Evolutionary conservation across 37 sponge, comb jelly and placozoan genomes (phyloP).

Genomic region (Aphrocallistes beatrix): DNA sequence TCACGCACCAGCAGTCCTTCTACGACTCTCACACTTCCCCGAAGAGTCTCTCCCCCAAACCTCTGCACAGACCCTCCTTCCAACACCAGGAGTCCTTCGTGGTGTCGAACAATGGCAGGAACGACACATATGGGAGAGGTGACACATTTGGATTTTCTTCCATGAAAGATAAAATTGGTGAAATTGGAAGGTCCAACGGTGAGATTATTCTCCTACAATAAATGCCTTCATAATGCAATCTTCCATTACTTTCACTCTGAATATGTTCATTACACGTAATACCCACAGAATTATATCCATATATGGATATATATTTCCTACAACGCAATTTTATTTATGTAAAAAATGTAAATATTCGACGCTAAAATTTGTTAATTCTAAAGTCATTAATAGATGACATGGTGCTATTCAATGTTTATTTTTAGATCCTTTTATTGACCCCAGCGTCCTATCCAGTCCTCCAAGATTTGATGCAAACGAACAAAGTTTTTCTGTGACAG

Average conservation of each 20-base stretch:
- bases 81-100: slow-evolving; percentile 10
- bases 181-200: neutral
- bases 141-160: neutral
- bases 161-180: neutral
- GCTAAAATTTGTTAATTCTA: too few species aligned
- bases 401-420: too few species aligned
- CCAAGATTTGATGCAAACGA: neutral
- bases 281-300: too few species aligned
- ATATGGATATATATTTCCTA: too few species aligned
- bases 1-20: neutral
- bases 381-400: too few species aligned
- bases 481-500: neutral
- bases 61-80: neutral
- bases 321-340: too few species aligned
- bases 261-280: too few species aligned
- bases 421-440: neutral
- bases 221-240: too few species aligned
- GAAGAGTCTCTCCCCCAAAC: neutral
- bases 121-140: neutral
- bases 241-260: too few species aligned
- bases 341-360: too few species aligned
- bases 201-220: too few species aligned
- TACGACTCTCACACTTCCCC: neutral
- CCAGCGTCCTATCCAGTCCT: neutral
- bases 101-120: neutral